phyloP scores from a whole-genome alignment of 2,888 invertebrate species.

The Scaptomyza flava region DNA sequence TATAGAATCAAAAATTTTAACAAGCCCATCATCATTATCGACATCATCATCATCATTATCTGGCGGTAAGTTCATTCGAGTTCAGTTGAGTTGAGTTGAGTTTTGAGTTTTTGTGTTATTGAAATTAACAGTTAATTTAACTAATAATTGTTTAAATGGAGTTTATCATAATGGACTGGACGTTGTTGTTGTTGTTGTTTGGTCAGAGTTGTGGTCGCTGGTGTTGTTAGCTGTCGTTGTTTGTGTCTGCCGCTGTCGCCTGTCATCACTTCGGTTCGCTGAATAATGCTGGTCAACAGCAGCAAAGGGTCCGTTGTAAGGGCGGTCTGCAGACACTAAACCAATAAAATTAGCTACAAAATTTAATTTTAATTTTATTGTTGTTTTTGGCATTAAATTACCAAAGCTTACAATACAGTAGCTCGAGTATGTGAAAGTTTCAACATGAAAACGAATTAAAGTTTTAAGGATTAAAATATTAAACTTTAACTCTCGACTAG shows the following conservation, averaged over 20 bases:
- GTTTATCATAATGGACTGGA: conserved; percentile 47
- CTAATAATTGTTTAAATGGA: conserved; percentile 69
- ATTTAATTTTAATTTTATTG: conserved; percentile 20
- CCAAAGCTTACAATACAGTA: neutral
- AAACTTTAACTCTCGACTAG: neutral
- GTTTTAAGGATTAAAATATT: neutral
- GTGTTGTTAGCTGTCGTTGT: conserved; percentile 24
- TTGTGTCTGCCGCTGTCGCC: conserved; percentile 36
- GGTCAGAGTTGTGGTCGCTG: conserved; percentile 1
- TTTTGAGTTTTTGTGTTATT: conserved; percentile 34
- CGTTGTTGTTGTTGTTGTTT: conserved; percentile 10
- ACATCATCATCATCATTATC: neutral
- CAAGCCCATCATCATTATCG: neutral
- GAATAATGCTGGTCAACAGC: conserved; percentile 53
- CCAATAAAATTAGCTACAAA: conserved; percentile 16
- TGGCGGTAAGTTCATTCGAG: neutral
- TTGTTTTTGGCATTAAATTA: neutral
- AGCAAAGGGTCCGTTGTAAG: neutral
- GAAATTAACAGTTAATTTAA: conserved; percentile 76
- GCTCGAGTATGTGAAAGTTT: neutral
- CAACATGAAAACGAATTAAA: neutral
- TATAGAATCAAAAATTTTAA: neutral
- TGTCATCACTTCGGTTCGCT: conserved; percentile 61
- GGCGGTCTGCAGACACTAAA: conserved; percentile 9
- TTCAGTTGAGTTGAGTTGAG: conserved; percentile 2